Evolutionary conservation across 2,113 vertebrate species (phyloP).

Genomic region (Odocoileus hemionus): DNA sequence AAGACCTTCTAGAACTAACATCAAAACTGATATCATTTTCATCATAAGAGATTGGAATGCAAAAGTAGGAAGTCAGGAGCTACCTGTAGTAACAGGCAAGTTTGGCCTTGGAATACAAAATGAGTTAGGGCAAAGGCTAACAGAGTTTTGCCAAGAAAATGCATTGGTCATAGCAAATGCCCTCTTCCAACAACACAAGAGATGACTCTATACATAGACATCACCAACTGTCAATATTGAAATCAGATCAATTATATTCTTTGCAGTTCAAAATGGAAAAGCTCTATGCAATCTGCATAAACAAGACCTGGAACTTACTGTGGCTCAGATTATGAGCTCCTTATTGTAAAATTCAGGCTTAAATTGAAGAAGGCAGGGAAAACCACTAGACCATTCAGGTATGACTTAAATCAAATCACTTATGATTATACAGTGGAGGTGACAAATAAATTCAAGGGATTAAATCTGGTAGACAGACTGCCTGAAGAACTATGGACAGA

Average conservation of each 20-base stretch:
- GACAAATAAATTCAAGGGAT: neutral
- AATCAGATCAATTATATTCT: neutral
- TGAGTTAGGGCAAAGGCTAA: neutral
- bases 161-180: neutral
- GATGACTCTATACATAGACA: neutral
- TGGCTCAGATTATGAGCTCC: neutral
- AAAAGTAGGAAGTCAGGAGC: neutral
- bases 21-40: neutral
- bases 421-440: neutral
- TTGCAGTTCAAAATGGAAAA: neutral
- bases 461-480: neutral
- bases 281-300: neutral
- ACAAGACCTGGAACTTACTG: neutral
- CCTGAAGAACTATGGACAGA: neutral
- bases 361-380: neutral
- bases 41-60: neutral
- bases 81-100: neutral
- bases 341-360: neutral
- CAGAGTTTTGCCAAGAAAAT: neutral
- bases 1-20: neutral
- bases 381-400: neutral
- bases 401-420: neutral
- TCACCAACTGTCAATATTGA: neutral
- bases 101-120: neutral
- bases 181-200: neutral